Evolutionary conservation across 2,113 vertebrate genomes (phyloP).

Genomic region (Tetrao urogallus): DNA sequence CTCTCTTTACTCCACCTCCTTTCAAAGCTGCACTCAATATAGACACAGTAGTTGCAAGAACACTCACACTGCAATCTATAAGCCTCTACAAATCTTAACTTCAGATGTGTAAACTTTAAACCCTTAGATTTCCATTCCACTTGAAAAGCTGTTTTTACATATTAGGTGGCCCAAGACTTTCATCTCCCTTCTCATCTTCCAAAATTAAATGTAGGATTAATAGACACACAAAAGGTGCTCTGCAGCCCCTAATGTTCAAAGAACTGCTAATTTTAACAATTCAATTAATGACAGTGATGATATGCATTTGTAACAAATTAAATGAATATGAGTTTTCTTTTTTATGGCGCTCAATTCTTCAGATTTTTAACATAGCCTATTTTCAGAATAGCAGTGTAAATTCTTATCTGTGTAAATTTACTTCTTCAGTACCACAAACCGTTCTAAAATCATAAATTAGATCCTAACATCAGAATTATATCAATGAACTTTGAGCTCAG

Average conservation of each 20-base stretch:
- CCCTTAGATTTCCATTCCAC: neutral
- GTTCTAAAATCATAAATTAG: neutral
- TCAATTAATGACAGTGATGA: fast-evolving
- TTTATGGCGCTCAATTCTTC: neutral
- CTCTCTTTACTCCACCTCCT: neutral
- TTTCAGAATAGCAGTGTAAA: neutral
- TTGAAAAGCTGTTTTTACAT: neutral
- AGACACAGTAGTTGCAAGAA: neutral
- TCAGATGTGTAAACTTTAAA: neutral
- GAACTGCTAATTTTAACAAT: neutral
- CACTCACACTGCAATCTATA: neutral
- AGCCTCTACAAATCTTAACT: neutral
- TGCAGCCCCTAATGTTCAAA: neutral
- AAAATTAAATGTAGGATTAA: neutral
- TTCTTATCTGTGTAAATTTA: neutral
- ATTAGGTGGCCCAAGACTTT: neutral
- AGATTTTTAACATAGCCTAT: neutral
- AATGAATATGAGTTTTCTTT: neutral
- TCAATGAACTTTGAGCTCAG: neutral
- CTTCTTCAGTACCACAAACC: neutral
- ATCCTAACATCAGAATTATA: neutral
- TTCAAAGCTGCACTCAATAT: neutral
- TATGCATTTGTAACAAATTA: neutral
- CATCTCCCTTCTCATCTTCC: neutral
- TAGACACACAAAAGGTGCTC: neutral